Evolutionary conservation across 2,888 invertebrate species (phyloP).

Genomic region (Rhamnusium bicolor): DNA sequence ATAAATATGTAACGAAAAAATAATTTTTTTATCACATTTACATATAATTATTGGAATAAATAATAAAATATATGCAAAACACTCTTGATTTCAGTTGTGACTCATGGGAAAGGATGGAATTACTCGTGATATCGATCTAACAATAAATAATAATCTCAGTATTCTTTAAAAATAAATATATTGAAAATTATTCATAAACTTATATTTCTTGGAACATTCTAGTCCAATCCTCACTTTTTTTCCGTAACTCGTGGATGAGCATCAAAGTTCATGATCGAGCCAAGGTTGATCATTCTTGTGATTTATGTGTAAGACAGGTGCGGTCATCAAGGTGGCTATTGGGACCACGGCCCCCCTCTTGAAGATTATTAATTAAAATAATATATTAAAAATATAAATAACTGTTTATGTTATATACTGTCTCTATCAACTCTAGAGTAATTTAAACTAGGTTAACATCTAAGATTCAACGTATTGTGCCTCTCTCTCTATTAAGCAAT

Average conservation of each 20-base stretch:
- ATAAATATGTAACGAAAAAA: background rate
- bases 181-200: slow-evolving; percentile 8
- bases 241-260: background rate
- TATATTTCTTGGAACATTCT: background rate
- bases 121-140: background rate
- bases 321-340: no score
- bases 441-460: no score
- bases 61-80: background rate
- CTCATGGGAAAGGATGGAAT: background rate
- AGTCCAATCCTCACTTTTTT: background rate
- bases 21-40: background rate
- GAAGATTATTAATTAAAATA: no score
- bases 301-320: background rate
- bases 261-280: slow-evolving; percentile 3
- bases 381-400: no score
- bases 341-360: no score
- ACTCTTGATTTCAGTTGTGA: background rate
- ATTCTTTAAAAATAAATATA: background rate
- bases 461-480: no score
- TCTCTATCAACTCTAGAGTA: no score
- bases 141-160: background rate
- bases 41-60: background rate
- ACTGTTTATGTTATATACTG: no score
- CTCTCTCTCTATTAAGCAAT: no score
- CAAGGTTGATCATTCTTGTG: background rate